phyloP scores from a whole-genome alignment of 2,797 vertebrate species.

The Loriculus beryllinus region DNA sequence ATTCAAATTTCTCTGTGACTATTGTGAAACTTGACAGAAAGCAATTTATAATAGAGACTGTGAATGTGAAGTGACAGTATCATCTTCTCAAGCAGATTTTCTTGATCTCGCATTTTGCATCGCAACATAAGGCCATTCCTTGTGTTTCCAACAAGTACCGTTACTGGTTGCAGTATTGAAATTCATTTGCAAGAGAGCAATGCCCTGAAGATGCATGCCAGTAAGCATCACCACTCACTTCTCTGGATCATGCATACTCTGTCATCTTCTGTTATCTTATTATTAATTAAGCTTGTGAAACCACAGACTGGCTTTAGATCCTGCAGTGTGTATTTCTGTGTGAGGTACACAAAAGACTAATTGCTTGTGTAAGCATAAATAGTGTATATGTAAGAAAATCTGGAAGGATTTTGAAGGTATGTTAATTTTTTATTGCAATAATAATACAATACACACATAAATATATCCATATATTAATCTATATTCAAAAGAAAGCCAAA shows the following conservation, averaged over 20 bases:
- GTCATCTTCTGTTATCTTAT: not conserved
- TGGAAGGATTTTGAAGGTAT: not conserved
- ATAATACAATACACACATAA: not conserved
- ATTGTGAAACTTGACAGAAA: not conserved
- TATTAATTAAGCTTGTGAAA: not conserved
- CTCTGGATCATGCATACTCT: not conserved
- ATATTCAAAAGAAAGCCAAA: not conserved
- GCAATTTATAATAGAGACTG: not conserved
- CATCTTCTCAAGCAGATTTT: not conserved
- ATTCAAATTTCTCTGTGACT: not conserved
- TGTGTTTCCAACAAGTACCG: not conserved
- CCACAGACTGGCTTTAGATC: not conserved
- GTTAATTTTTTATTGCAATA: not conserved
- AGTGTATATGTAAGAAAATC: not conserved
- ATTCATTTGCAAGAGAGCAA: not conserved
- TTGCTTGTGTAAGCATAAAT: not conserved
- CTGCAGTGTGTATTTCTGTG: not conserved
- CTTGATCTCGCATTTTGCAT: not conserved
- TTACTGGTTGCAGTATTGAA: not conserved
- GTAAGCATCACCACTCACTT: not conserved
- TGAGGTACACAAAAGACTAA: not conserved
- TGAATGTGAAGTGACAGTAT: not conserved
- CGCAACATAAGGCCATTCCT: not conserved
- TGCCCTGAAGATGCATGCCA: not conserved
- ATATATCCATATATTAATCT: not conserved